Evolutionary conservation across 2,113 vertebrate genomes (phyloP).

Genomic region (Crypturellus undulatus): DNA sequence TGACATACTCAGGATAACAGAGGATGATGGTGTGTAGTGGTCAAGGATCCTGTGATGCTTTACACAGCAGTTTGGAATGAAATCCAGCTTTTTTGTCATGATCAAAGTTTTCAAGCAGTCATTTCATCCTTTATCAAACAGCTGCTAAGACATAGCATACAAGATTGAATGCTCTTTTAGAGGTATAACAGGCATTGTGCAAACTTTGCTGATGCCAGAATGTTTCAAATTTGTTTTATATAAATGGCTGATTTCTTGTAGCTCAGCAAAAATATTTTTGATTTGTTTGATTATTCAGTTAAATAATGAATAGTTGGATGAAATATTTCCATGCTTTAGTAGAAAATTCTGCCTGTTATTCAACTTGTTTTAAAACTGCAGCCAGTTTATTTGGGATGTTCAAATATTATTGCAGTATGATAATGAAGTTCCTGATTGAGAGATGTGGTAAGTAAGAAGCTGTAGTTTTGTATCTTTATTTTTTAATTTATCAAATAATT

Average conservation of each 20-base stretch:
- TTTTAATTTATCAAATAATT: constrained; percentile 63
- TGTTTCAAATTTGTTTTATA: constrained; percentile 57
- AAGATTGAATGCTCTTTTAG: constrained; percentile 44
- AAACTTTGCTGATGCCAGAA: constrained; percentile 56
- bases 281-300: constrained; percentile 73
- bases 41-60: constrained; percentile 82
- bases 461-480: constrained; percentile 44
- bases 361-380: constrained; percentile 45
- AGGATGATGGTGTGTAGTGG: constrained; percentile 82
- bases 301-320: constrained; percentile 57
- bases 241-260: constrained; percentile 63
- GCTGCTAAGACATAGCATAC: constrained; percentile 70
- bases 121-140: constrained; percentile 63
- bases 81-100: constrained; percentile 62
- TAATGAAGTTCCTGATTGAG: constrained; percentile 58
- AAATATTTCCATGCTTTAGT: constrained; percentile 60
- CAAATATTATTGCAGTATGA: constrained; percentile 41
- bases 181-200: constrained; percentile 23
- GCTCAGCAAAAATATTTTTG: constrained; percentile 31
- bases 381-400: constrained; percentile 60
- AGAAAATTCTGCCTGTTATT: constrained; percentile 65
- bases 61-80: constrained; percentile 77
- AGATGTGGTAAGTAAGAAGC: constrained; percentile 60
- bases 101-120: constrained; percentile 69
- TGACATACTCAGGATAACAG: constrained; percentile 98